phyloP scores from a whole-genome alignment of 2,797 vertebrate genomes.

The Falco cherrug region DNA sequence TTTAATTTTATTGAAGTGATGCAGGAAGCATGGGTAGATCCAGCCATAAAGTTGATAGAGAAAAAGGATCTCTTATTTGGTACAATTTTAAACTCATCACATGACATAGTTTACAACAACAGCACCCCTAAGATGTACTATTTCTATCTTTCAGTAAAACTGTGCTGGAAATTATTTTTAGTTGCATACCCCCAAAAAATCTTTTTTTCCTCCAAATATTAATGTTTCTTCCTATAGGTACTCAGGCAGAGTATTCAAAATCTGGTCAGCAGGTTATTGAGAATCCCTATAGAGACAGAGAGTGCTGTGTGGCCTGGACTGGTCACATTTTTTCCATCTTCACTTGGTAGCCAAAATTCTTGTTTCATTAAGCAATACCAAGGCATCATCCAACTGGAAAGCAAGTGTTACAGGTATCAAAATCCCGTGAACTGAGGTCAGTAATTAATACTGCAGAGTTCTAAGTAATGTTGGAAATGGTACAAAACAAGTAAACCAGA shows the following conservation, averaged over 20 bases:
- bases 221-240: neutral
- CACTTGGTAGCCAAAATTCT: neutral
- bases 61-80: neutral
- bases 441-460: neutral
- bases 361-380: neutral
- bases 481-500: neutral
- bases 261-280: neutral
- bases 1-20: neutral
- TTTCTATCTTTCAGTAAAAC: neutral
- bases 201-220: neutral
- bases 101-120: neutral
- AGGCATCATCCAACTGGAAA: neutral
- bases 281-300: accelerated
- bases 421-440: neutral
- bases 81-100: neutral
- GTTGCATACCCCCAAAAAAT: neutral
- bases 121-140: accelerated
- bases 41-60: neutral
- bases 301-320: neutral
- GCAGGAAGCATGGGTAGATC: neutral
- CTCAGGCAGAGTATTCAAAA: neutral
- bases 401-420: neutral
- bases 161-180: neutral
- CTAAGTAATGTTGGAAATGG: neutral
- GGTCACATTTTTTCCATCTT: neutral